phyloP scores from a whole-genome alignment of 2,113 vertebrate species.

The Sakesphorus luctuosus region DNA sequence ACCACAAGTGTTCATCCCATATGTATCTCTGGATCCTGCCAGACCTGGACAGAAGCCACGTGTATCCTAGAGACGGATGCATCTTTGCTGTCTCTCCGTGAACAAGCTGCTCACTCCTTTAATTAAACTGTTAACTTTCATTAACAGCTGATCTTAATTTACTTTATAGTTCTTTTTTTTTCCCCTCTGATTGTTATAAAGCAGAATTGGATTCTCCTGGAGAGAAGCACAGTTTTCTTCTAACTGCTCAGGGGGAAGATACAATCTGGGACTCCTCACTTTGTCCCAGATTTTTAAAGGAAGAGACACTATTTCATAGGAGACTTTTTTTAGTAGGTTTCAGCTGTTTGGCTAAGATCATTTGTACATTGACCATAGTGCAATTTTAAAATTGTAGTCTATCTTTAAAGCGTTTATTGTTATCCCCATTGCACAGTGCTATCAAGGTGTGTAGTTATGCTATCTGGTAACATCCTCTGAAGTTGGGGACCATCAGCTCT shows the following conservation, averaged over 20 bases:
- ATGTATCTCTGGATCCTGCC: neutral
- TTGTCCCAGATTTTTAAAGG: constrained; percentile 37
- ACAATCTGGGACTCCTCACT: neutral
- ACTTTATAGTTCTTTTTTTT: neutral
- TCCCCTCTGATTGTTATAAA: neutral
- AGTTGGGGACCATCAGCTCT: neutral
- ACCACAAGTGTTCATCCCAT: neutral
- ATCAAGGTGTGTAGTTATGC: neutral
- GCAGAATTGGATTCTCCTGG: neutral
- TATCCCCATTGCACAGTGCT: neutral
- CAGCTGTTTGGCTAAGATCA: constrained; percentile 37
- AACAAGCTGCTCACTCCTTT: neutral
- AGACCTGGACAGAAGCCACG: neutral
- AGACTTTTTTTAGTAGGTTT: neutral
- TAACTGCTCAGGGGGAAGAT: neutral
- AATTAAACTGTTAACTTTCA: constrained; percentile 50
- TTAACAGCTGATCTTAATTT: constrained; percentile 15
- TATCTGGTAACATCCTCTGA: neutral
- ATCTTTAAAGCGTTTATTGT: neutral
- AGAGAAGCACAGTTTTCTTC: neutral
- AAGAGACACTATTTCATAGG: neutral
- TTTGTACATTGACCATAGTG: neutral
- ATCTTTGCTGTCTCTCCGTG: neutral
- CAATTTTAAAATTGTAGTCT: neutral
- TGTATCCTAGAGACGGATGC: neutral